These are phyloP conservation scores for Gymnocypris eckloni DNA, from an alignment of 2,797 vertebrate species.

Conservation along the genomic window DNA sequence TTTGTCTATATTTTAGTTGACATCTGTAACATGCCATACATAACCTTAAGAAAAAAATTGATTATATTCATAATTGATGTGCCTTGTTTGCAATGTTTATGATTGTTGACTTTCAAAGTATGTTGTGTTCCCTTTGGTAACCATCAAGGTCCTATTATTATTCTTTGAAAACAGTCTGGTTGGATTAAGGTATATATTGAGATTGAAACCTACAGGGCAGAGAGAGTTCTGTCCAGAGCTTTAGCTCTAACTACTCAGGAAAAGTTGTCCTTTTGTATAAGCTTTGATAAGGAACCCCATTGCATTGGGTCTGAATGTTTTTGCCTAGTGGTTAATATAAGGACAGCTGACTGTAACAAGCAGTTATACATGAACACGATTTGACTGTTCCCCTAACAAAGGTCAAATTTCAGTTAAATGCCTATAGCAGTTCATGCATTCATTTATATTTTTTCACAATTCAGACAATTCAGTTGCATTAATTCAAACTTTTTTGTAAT, in stretches of 20 bases:
- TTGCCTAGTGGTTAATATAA: conserved; percentile 46
- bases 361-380: neutral
- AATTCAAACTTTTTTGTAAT: neutral
- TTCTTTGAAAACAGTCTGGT: conserved; percentile 34
- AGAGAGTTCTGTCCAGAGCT: conserved; percentile 31
- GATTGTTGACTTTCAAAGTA: conserved; percentile 44
- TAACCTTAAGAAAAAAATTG: conserved; percentile 24
- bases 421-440: neutral
- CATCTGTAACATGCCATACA: conserved; percentile 9
- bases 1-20: conserved; percentile 30
- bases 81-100: conserved; percentile 15
- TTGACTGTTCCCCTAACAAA: conserved; percentile 43
- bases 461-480: neutral
- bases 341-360: conserved; percentile 31
- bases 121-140: conserved; percentile 22
- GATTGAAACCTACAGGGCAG: conserved; percentile 32
- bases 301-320: conserved; percentile 53
- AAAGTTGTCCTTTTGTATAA: conserved; percentile 54
- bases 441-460: neutral
- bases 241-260: conserved; percentile 28
- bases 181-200: conserved; percentile 34
- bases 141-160: conserved; percentile 30
- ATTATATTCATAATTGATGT: conserved; percentile 26
- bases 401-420: conserved; percentile 36
- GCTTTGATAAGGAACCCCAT: conserved; percentile 41